Base-by-base conservation (phyloP, 2,888 invertebrate species). In the Philhelius pedissequus region DNA sequence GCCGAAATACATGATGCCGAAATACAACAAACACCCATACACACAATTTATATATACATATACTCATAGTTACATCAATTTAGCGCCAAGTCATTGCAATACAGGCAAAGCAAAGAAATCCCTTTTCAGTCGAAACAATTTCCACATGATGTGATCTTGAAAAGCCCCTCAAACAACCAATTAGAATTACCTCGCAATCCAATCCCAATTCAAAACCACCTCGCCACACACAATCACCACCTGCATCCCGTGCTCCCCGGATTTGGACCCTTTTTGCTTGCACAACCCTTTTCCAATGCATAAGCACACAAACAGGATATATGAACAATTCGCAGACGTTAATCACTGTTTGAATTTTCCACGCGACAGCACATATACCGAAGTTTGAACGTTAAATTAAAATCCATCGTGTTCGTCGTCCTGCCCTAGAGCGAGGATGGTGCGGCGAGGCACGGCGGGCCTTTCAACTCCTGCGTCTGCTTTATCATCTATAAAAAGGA, bases 341-440 rank as follows among this genome's bases (percentile, higher is more conserved):
- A 84, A 84, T 79, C 84, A 84, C 80, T 84, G 84, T 84, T 84
- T 84, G 80, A 79, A 76, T 84, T 83, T 84, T 80, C 80, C 75
- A 80, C 84, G 75, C 84, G 75, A 71, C 80, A 71, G 84, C 80
- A 80, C 84, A 84, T 68, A 66, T 60, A 66, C 70, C 76, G 52
- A 70, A 77, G 82, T 82, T 82, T 80, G 75, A 84, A 79, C 84
- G 84, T 84, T 84, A 84, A 84, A 80, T 84, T 84, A 84, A 84
- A 84, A 84, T 84, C 84, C 76, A 84, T 71, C 52, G 83, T 43
- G 35, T 56, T 56, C 70, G 62, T 74, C 45, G 62, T 74, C 45
- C n/a, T 35, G n/a, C 35, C 22, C 15, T 35, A 11, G 48, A 15
- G 27, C 35, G n/a, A 7, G 9, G 27, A 6, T 13, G 11, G 11